Evolutionary conservation across 2,113 vertebrate genomes (phyloP).

Genomic region (Syngnathus scovelli): DNA sequence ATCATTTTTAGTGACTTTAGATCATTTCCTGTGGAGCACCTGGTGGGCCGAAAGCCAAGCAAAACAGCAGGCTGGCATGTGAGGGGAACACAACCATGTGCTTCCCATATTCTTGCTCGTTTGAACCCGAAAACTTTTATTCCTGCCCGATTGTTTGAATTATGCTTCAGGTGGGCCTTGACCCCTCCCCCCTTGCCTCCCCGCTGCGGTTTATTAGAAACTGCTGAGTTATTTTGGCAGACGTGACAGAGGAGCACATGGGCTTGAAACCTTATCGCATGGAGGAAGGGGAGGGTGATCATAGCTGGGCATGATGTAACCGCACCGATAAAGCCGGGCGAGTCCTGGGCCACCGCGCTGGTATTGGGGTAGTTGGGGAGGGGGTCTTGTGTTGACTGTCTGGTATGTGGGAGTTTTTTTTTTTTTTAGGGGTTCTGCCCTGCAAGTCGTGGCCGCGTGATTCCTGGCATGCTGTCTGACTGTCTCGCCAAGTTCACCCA

Average conservation of each 20-base stretch:
- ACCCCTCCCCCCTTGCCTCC: neutral
- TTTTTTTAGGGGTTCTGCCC: slow-evolving; percentile 45
- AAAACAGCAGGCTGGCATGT: neutral
- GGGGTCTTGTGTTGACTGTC: slow-evolving; percentile 40
- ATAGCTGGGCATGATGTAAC: slow-evolving; percentile 68
- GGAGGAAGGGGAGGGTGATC: slow-evolving; percentile 38
- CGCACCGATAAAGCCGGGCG: slow-evolving; percentile 58
- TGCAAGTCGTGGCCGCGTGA: slow-evolving; percentile 60
- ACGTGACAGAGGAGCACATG: slow-evolving; percentile 60
- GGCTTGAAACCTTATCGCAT: slow-evolving; percentile 67
- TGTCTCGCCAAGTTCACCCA: slow-evolving; percentile 30
- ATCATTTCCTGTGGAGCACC: neutral
- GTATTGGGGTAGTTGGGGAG: neutral
- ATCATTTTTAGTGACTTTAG: neutral
- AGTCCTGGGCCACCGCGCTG: neutral
- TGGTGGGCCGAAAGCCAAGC: neutral
- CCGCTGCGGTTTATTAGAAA: slow-evolving; percentile 50
- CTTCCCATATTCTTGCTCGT: slow-evolving; percentile 1
- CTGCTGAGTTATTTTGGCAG: slow-evolving; percentile 72
- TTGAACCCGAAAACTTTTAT: slow-evolving; percentile 12
- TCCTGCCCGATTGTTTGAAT: slow-evolving; percentile 9
- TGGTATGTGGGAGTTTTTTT: slow-evolving; percentile 54
- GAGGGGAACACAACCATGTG: neutral
- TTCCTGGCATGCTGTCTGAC: slow-evolving; percentile 55
- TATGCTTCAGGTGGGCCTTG: slow-evolving; percentile 7